Conservation (phyloP, 2,113 vertebrate genomes). For the Prunella fulvescens region DNA sequence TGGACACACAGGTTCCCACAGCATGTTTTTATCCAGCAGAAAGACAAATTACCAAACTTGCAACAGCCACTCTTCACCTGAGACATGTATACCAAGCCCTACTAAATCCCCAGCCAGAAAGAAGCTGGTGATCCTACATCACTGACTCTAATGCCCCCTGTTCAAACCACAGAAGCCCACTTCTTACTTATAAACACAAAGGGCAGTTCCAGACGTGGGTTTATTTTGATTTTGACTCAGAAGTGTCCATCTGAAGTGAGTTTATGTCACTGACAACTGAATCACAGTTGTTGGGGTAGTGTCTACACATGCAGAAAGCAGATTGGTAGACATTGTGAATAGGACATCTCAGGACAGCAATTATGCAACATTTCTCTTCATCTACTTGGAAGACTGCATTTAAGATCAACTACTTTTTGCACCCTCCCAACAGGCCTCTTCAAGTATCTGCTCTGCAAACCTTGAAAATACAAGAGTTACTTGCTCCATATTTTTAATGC, state of each 20-base stretch:
- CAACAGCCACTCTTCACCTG: background rate
- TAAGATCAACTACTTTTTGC: background rate
- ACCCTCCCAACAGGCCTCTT: background rate
- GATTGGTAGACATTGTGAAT: fast-evolving
- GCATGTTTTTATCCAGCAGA: background rate
- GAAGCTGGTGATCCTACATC: background rate
- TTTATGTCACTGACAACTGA: background rate
- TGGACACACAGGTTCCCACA: background rate
- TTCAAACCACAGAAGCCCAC: background rate
- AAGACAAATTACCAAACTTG: background rate
- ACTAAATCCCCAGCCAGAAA: background rate
- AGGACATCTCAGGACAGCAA: background rate
- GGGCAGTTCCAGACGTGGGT: background rate
- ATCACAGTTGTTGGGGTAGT: background rate
- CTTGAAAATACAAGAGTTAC: background rate
- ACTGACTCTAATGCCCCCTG: fast-evolving
- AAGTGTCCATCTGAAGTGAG: background rate
- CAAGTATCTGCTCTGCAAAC: background rate
- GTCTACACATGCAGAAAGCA: background rate
- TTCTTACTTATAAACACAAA: background rate
- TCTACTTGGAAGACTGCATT: background rate
- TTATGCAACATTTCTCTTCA: background rate
- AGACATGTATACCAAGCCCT: background rate
- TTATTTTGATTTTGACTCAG: background rate
- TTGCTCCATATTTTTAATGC: background rate